Percentiles rank a stretch among this genome's conserved stretches.
Evolutionary conservation across 2,888 invertebrate species (phyloP).

Genomic region (Acanthosepion esculentum): DNA sequence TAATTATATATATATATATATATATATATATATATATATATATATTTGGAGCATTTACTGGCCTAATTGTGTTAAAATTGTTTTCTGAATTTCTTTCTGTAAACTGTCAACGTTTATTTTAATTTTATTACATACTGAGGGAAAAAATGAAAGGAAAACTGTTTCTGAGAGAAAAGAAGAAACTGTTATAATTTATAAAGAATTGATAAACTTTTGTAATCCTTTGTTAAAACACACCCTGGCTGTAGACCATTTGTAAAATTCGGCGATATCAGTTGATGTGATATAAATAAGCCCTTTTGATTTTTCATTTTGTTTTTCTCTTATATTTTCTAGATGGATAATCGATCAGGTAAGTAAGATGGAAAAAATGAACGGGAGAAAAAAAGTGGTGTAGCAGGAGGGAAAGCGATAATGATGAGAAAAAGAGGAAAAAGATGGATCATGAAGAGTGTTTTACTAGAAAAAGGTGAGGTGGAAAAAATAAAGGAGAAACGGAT

Average conservation of each 20-base stretch:
- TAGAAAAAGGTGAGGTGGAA: not conserved
- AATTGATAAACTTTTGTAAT: too few relatives aligned
- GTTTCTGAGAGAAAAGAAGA: too few relatives aligned
- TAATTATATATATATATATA: too few relatives aligned
- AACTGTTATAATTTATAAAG: too few relatives aligned
- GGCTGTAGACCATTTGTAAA: not conserved
- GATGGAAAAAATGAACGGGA: not conserved
- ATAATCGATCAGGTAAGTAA: not conserved
- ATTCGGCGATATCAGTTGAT: not conserved
- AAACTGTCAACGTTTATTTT: too few relatives aligned
- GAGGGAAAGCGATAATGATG: not conserved
- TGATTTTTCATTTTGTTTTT: not conserved
- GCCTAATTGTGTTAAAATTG: too few relatives aligned
- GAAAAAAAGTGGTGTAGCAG: not conserved
- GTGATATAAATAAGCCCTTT: not conserved
- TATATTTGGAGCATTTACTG: too few relatives aligned
- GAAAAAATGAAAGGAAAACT: too few relatives aligned
- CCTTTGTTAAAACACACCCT: too few relatives aligned
- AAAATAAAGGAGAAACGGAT: not conserved
- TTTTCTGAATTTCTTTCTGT: too few relatives aligned
- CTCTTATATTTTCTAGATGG: not conserved
- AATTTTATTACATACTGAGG: too few relatives aligned
- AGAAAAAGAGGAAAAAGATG: not conserved
- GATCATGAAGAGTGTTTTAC: not conserved
- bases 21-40: too few relatives aligned